Evolutionary conservation across 1,140 invertebrate species (phyloP).

Genomic region (Aradophagus sp.): DNA sequence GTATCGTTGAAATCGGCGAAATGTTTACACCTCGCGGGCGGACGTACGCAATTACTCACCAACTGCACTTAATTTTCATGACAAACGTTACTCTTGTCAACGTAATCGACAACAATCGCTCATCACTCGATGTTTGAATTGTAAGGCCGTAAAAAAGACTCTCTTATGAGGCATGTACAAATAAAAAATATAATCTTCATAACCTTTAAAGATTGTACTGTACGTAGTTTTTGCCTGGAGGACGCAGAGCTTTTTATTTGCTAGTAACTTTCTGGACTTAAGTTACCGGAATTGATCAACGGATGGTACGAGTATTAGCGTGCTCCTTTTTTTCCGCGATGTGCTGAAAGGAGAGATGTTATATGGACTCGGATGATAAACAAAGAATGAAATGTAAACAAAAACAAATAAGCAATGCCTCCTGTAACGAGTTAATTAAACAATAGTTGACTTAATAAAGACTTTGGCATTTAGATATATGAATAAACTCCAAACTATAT

Average conservation of each 20-base stretch:
- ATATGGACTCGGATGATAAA: too few relatives aligned
- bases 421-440: too few relatives aligned
- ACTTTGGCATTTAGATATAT: too few relatives aligned
- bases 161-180: constrained; percentile 16
- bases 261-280: constrained; percentile 3
- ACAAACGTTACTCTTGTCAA: constrained; percentile 1
- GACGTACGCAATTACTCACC: constrained; percentile 15
- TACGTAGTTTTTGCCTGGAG: not conserved
- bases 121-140: constrained; percentile 1
- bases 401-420: too few relatives aligned
- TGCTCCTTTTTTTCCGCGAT: too few relatives aligned
- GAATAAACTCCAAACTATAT: too few relatives aligned
- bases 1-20: too few relatives aligned
- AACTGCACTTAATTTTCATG: constrained; percentile 19
- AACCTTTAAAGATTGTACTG: constrained; percentile 20
- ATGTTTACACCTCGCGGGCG: constrained; percentile 29
- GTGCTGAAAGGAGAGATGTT: too few relatives aligned
- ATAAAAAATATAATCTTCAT: constrained; percentile 30
- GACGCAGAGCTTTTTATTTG: constrained; percentile 8
- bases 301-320: not conserved
- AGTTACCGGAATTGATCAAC: not conserved
- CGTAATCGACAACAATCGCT: not conserved
- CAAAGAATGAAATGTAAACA: too few relatives aligned
- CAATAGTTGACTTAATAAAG: too few relatives aligned
- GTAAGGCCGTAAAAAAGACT: constrained; percentile 13